Percentiles rank a stretch among this genome's conserved stretches.
Evolutionary conservation across 2,888 invertebrate genomes (phyloP).

Genomic region (Neoitamus cyanurus): DNA sequence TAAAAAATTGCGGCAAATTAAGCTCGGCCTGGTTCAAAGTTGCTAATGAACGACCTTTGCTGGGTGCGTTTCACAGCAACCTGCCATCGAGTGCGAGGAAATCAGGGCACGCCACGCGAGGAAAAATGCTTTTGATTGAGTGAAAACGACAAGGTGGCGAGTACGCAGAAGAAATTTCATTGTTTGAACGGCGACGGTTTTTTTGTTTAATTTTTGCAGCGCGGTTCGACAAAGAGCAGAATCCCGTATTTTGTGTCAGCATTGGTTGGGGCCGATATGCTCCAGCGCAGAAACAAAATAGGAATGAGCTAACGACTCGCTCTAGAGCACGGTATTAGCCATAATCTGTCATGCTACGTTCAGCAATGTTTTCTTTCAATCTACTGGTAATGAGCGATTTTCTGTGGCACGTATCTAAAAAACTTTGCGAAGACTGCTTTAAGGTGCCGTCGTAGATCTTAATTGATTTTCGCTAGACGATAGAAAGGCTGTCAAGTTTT

Average conservation of each 20-base stretch:
- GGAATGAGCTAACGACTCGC: not conserved
- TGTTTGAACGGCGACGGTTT: not conserved
- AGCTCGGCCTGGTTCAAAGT: not conserved
- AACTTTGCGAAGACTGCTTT: not conserved
- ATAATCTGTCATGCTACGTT: constrained; percentile 22
- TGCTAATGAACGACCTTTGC: not conserved
- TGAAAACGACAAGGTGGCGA: not conserved
- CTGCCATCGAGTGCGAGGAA: not conserved
- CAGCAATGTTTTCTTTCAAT: constrained; percentile 23
- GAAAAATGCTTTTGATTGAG: constrained; percentile 10
- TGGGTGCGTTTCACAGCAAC: not conserved
- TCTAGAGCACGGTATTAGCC: not conserved
- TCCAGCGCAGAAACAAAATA: constrained; percentile 15
- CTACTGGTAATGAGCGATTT: constrained; percentile 13
- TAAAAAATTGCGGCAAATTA: not conserved
- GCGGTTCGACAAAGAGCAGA: not conserved
- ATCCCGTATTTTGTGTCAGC: not conserved
- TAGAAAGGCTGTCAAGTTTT: not conserved
- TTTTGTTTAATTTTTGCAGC: not conserved
- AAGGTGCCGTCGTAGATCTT: not conserved
- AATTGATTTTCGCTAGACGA: constrained; percentile 6
- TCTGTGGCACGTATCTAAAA: not conserved
- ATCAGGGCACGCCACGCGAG: not conserved
- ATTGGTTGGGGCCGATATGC: not conserved
- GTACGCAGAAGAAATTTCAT: not conserved